Percentiles rank a stretch among this genome's conserved stretches.
phyloP scores from a whole-genome alignment of 2,888 invertebrate genomes.

The Eledone cirrhosa region DNA sequence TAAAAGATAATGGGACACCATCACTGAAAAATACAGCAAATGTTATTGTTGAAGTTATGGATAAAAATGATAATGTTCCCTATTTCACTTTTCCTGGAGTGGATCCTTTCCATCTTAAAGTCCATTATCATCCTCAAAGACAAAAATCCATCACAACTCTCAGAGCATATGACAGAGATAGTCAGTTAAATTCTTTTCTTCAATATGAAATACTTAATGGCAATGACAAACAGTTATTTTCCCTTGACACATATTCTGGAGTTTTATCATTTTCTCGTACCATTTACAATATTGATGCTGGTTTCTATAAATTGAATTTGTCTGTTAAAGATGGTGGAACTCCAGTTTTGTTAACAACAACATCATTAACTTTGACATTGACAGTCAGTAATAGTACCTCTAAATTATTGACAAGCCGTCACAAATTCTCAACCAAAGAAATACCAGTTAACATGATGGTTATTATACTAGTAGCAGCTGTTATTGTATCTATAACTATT shows the following conservation, averaged over 20 bases:
- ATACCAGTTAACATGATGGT: no score
- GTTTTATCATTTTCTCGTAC: slow-evolving; percentile 50
- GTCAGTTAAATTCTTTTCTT: slow-evolving; percentile 49
- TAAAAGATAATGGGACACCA: slow-evolving; percentile 34
- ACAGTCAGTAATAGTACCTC: slow-evolving; percentile 19
- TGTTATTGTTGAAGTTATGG: slow-evolving; percentile 46
- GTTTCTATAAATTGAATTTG: background rate
- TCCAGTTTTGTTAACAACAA: slow-evolving; percentile 19
- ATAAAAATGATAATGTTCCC: slow-evolving; percentile 52
- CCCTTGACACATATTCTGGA: slow-evolving; percentile 65
- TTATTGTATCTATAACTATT: no score
- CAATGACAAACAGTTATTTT: slow-evolving; percentile 67
- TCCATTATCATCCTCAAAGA: slow-evolving; percentile 39
- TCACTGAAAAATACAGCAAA: slow-evolving; percentile 36
- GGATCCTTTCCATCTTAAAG: slow-evolving; percentile 42
- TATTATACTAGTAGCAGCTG: no score
- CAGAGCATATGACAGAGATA: slow-evolving; percentile 43
- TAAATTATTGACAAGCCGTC: no score
- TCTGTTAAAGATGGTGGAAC: slow-evolving; percentile 20
- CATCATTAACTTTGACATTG: slow-evolving; percentile 15
- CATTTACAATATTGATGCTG: slow-evolving; percentile 14
- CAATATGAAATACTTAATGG: slow-evolving; percentile 52
- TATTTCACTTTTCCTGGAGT: slow-evolving; percentile 44
- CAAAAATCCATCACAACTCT: slow-evolving; percentile 40
- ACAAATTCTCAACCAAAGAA: no score